These are phyloP conservation scores for Drosophila nr. perissopoda DNA, from an alignment of 2,888 invertebrate species.

Conservation along the genomic window DNA sequence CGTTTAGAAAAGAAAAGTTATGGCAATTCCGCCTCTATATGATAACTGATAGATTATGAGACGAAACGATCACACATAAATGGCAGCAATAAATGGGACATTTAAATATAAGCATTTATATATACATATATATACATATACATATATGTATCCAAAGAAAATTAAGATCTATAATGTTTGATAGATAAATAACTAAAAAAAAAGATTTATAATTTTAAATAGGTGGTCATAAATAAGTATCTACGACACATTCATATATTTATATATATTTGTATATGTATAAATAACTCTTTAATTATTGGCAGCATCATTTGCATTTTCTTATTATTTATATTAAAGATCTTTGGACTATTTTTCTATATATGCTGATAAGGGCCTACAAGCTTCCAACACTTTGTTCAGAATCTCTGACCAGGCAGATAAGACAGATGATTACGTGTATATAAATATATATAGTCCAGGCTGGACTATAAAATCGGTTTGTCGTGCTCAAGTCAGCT, in stretches of 20 bases:
- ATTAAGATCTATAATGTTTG: no score
- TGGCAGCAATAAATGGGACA: not conserved
- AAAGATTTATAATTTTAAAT: not conserved
- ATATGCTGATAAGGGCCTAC: constrained; percentile 13
- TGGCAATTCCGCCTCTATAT: constrained; percentile 25
- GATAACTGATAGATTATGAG: constrained; percentile 16
- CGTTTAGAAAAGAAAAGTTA: constrained; percentile 76
- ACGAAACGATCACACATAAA: not conserved
- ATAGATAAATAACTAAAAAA: no score
- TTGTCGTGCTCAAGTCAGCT: not conserved
- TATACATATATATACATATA: no score
- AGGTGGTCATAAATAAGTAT: not conserved
- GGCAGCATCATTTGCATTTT: not conserved
- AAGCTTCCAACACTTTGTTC: constrained; percentile 15
- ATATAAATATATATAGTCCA: not conserved
- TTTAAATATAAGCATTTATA: no score
- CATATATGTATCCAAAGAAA: no score
- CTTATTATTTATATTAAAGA: not conserved
- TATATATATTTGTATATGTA: accelerated
- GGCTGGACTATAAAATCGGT: constrained; percentile 31
- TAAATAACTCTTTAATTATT: not conserved
- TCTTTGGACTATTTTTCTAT: not conserved
- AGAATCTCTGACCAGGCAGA: not conserved
- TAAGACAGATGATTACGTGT: constrained; percentile 17
- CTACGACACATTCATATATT: not conserved